These are phyloP conservation scores for Microcebus murinus DNA, from an alignment of 2,113 vertebrate species.

Conservation along the genomic window DNA sequence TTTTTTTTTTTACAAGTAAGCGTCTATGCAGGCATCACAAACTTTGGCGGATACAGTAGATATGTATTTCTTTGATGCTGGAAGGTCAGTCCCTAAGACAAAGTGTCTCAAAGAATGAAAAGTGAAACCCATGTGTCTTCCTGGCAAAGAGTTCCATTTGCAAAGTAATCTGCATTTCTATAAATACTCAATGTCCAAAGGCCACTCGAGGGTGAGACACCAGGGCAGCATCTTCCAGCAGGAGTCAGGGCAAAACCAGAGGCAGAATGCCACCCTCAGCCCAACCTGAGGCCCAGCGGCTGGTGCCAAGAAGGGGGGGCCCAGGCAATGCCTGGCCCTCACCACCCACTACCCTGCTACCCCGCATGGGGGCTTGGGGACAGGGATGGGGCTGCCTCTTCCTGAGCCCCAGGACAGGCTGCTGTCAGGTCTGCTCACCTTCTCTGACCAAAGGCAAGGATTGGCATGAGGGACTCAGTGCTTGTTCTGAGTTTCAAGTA, in stretches of 20 bases:
- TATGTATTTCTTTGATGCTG: conserved; percentile 87
- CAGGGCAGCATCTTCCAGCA: conserved; percentile 80
- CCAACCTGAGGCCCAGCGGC: background rate
- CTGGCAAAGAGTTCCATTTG: conserved; percentile 80
- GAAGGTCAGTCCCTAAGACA: conserved; percentile 81
- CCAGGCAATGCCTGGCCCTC: background rate
- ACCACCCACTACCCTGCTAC: background rate
- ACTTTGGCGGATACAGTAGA: conserved; percentile 94
- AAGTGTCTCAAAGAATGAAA: conserved; percentile 77
- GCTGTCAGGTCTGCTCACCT: conserved; percentile 32
- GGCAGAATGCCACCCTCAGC: background rate
- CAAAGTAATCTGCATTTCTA: conserved; percentile 79
- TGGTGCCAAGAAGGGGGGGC: background rate
- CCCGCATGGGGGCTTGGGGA: background rate
- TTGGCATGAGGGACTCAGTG: conserved; percentile 1
- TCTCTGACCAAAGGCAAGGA: conserved; percentile 25
- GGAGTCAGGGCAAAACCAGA: conserved; percentile 61
- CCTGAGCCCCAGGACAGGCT: conserved; percentile 29
- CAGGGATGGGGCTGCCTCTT: background rate
- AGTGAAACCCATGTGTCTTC: conserved; percentile 69
- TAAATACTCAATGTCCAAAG: conserved; percentile 91
- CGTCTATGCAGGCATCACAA: conserved; percentile 92
- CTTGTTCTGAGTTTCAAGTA: conserved; percentile 46
- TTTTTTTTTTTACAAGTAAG: conserved; percentile 88
- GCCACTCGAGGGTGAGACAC: conserved; percentile 94